phyloP scores from a whole-genome alignment of 2,113 vertebrate species.

The Sinocyclocheilus maitianheensis region DNA sequence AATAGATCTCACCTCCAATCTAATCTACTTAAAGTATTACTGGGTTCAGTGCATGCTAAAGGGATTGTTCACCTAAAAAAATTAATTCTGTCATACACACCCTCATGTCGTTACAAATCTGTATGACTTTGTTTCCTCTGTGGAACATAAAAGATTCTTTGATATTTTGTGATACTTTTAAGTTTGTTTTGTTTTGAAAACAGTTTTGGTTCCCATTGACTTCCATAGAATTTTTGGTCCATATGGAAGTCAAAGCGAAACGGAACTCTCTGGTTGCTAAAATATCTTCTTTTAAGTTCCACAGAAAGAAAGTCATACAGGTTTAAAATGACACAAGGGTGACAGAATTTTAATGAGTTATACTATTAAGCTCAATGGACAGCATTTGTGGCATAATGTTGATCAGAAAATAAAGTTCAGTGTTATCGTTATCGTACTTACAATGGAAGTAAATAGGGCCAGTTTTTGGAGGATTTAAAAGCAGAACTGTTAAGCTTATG shows the following conservation, averaged over 20 bases:
- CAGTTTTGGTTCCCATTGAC: background rate
- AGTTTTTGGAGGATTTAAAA: too few species aligned
- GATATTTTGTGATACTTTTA: background rate
- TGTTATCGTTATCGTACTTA: background rate
- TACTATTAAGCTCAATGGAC: background rate
- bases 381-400: background rate
- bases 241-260: background rate
- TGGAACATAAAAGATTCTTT: background rate
- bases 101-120: background rate
- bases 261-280: background rate
- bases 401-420: background rate
- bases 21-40: background rate
- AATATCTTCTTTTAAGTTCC: background rate
- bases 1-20: constrained; percentile 41
- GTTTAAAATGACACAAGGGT: background rate
- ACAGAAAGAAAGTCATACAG: background rate
- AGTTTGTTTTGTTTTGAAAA: background rate
- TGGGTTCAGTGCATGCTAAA: background rate
- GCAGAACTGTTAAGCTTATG: too few species aligned
- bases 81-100: background rate
- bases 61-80: background rate
- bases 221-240: background rate
- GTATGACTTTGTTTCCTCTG: background rate
- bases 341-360: background rate
- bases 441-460: too few species aligned